Base-by-base conservation (phyloP, 2,113 vertebrate genomes). In the Pungitius pungitius region DNA sequence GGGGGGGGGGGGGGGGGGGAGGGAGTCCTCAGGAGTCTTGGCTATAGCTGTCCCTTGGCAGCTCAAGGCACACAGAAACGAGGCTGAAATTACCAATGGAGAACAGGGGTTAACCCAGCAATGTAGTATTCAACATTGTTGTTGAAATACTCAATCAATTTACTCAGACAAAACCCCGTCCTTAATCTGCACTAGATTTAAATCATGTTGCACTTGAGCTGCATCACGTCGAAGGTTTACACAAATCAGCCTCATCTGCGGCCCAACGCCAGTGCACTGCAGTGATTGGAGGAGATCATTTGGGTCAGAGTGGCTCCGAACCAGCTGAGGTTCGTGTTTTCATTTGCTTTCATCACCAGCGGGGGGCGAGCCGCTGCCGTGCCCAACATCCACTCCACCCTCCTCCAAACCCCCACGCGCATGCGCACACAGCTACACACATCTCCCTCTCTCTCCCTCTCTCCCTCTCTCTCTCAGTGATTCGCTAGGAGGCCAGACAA, bases 401-500 rank as follows among this genome's bases (percentile, higher is more conserved):
- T 13, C 55, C 20, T 6, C 54, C 68, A n/a, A 40, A 4, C 33
- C 51, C 15, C 58, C 27, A 6, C 45, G 11, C 77, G 77, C 83
- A 37, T 83, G 75, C 65, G 74, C 69, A 71, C 60, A 42, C 62
- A 60, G 18, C 27, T 67, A 12, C 73, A 63, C 63, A 57, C 75
- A 61, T 73, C 30, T 69, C 51, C 55, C 24, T 59, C 75, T 5
- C 15, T 6, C 42, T 17, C 42, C 7, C 42, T 43, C 42, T 45
- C 43, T 45, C 20, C 10, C 20, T n/a, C 47, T 10, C 47, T 22
- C n/a, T 27, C 14, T 17, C 52, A 81, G 87, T 40, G 80, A 87
- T 90, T 87, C 51, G 88, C 87, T 87, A 13, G 85, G 78, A 88
- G 89, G 81, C 84, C 82, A 83, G 83, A 89, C 88, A 92, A 91